Conservation (phyloP, 1,140 invertebrate genomes). For the Thereuonema tuberculata region DNA sequence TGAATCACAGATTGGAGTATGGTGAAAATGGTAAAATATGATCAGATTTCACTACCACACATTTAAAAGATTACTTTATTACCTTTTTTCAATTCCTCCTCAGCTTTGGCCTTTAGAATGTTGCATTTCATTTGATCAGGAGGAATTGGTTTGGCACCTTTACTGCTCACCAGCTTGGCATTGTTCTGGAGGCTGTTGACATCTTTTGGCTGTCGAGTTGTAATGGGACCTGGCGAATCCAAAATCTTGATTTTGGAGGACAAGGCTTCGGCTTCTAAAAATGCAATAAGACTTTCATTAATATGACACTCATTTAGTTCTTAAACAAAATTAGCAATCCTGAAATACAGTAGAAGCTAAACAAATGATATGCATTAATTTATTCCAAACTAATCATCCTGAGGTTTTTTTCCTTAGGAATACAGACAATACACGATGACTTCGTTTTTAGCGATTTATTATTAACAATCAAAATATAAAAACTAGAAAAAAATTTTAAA, state of each 20-base stretch:
- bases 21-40: not conserved
- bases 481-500: no score
- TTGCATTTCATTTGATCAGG: slow-evolving; percentile 86
- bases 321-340: no score
- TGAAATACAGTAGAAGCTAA: not conserved
- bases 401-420: no score
- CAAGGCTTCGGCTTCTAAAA: slow-evolving; percentile 31
- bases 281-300: slow-evolving; percentile 7
- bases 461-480: no score
- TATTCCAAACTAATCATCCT: no score
- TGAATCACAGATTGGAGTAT: no score
- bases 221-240: slow-evolving; percentile 25
- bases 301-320: no score
- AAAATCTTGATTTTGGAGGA: slow-evolving; percentile 32
- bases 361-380: no score
- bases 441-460: no score
- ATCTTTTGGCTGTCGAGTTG: slow-evolving; percentile 22
- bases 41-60: not conserved
- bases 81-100: slow-evolving; percentile 39
- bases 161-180: slow-evolving; percentile 27
- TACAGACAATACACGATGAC: no score
- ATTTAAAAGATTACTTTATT: not conserved
- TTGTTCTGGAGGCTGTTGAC: slow-evolving; percentile 38
- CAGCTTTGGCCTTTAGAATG: slow-evolving; percentile 58
- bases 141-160: slow-evolving; percentile 49